A percentile compares a stretch with the other conserved stretches of the same genome.
These are phyloP conservation scores for Lampris incognitus DNA, from an alignment of 2,113 vertebrate genomes.

Conservation along the genomic window DNA sequence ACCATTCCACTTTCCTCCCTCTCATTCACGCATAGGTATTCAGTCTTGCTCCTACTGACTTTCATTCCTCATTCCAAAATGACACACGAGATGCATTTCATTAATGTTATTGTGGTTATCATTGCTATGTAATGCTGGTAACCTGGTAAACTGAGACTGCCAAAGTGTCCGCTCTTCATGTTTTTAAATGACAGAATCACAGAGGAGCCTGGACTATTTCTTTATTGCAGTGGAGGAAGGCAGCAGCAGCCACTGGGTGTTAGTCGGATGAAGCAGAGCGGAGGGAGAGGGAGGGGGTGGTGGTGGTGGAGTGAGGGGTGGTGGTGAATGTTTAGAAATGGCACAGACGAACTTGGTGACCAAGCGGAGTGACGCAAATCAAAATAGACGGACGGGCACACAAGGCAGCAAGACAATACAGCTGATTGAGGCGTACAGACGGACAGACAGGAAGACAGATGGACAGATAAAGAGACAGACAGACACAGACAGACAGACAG, in stretches of 20 bases:
- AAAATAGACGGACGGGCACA: constrained; percentile 50
- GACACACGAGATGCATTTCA: too few relatives aligned
- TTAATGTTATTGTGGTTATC: too few relatives aligned
- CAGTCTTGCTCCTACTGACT: too few relatives aligned
- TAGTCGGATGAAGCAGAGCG: constrained; percentile 46
- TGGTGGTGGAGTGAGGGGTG: background rate
- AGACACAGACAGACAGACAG: constrained; percentile 40
- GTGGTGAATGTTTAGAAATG: constrained; percentile 50
- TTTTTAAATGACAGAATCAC: constrained; percentile 56
- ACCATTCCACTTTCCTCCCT: too few relatives aligned
- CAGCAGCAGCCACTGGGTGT: constrained; percentile 60
- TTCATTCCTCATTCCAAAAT: too few relatives aligned
- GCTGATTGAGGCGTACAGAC: too few relatives aligned
- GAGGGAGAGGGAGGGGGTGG: background rate
- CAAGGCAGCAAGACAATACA: too few relatives aligned
- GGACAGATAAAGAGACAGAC: constrained; percentile 54
- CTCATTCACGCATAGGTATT: too few relatives aligned
- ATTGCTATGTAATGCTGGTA: too few relatives aligned
- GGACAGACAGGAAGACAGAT: constrained; percentile 47
- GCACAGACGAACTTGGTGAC: constrained; percentile 70
- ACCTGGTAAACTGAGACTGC: background rate
- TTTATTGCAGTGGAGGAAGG: constrained; percentile 48
- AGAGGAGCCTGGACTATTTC: constrained; percentile 54
- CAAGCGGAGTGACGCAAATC: constrained; percentile 70
- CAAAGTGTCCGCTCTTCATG: constrained; percentile 48